A percentile compares a stretch with the other conserved stretches of the same genome.
phyloP scores from a whole-genome alignment of 2,113 vertebrate species.

The Callipepla californica region DNA sequence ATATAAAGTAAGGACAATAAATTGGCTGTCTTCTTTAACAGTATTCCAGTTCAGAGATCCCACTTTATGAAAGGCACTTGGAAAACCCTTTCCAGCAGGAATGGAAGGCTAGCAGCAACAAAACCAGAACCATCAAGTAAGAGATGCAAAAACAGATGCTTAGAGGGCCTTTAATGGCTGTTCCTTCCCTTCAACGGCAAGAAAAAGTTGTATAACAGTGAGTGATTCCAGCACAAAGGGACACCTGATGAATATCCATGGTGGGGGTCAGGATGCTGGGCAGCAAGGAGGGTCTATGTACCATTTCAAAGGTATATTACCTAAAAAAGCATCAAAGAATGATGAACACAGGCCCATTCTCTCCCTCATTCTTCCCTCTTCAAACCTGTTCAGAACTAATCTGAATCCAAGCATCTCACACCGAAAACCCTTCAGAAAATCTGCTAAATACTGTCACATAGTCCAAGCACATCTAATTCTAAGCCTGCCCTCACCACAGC shows the following conservation, averaged over 20 bases:
- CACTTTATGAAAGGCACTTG: neutral
- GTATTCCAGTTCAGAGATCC: neutral
- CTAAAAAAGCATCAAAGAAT: neutral
- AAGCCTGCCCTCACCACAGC: neutral
- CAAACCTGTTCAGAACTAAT: neutral
- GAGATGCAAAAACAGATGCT: neutral
- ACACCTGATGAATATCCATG: neutral
- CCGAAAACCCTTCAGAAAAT: neutral
- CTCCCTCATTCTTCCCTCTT: neutral
- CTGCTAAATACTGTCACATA: neutral
- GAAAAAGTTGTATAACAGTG: neutral
- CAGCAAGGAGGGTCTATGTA: neutral
- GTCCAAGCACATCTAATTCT: neutral
- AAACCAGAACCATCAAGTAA: neutral
- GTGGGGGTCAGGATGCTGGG: neutral
- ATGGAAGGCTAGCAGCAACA: neutral
- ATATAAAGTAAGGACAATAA: neutral
- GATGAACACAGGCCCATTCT: fast-evolving
- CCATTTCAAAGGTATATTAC: neutral
- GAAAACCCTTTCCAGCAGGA: neutral
- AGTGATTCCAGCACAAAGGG: neutral
- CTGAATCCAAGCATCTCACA: neutral
- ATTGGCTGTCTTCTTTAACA: neutral
- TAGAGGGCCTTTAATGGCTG: fast-evolving
- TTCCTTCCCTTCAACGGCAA: neutral